These are phyloP conservation scores for Eulithis testata DNA, from an alignment of 2,888 invertebrate genomes.

Conservation along the genomic window DNA sequence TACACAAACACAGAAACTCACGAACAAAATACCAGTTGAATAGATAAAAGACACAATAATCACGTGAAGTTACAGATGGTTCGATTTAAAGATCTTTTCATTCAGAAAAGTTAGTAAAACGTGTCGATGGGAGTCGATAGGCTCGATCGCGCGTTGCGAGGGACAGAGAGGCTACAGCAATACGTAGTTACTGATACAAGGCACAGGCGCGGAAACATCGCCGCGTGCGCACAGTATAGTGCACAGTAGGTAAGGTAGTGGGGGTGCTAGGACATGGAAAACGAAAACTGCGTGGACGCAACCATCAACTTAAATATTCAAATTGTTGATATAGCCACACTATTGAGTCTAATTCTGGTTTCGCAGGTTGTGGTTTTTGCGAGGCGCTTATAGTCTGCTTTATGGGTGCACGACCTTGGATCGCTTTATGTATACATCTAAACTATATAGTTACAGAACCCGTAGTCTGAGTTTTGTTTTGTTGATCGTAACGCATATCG, in stretches of 20 bases:
- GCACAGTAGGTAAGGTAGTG: slow-evolving; percentile 48
- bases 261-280: slow-evolving; percentile 73
- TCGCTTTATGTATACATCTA: not conserved
- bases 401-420: slow-evolving; percentile 13
- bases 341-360: slow-evolving; percentile 27
- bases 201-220: slow-evolving; percentile 56
- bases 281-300: slow-evolving; percentile 72
- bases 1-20: slow-evolving; percentile 28
- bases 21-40: slow-evolving; percentile 23
- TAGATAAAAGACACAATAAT: slow-evolving; percentile 3
- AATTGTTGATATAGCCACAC: slow-evolving; percentile 22
- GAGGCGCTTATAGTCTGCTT: slow-evolving; percentile 8
- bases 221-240: slow-evolving; percentile 46
- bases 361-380: slow-evolving; percentile 14
- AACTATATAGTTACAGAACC: too few relatives aligned
- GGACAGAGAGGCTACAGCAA: slow-evolving; percentile 67
- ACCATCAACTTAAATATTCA: slow-evolving; percentile 39
- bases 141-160: slow-evolving; percentile 66
- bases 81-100: slow-evolving; percentile 72
- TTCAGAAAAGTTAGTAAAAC: slow-evolving; percentile 76
- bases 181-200: slow-evolving; percentile 44
- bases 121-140: slow-evolving; percentile 58
- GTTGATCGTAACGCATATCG: too few relatives aligned
- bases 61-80: slow-evolving; percentile 27
- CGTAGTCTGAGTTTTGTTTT: too few relatives aligned